phyloP scores from a whole-genome alignment of 2,113 vertebrate species.

The Entelurus aequoreus region DNA sequence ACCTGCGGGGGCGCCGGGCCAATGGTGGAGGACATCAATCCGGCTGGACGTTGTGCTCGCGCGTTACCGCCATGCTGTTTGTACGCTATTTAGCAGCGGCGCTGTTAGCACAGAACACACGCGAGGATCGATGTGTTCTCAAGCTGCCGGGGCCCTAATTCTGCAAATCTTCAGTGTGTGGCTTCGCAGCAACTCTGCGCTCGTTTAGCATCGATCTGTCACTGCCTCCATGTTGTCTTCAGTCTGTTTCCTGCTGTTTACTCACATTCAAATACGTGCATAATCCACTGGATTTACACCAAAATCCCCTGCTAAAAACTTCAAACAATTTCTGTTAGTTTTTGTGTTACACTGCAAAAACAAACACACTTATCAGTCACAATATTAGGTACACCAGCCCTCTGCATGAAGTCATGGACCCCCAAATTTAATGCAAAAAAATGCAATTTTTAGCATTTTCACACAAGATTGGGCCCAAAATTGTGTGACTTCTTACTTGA shows the following conservation, averaged over 20 bases:
- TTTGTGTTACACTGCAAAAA: too few relatives aligned
- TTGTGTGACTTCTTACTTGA: too few relatives aligned
- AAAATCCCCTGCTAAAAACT: too few relatives aligned
- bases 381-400: too few relatives aligned
- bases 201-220: conserved; percentile 26
- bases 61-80: conserved; percentile 73
- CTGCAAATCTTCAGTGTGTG: conserved; percentile 26
- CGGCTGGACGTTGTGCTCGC: conserved; percentile 50
- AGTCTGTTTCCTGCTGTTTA: background rate
- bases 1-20: conserved; percentile 23
- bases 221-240: background rate
- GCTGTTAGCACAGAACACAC: conserved; percentile 71
- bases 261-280: too few relatives aligned
- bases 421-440: too few relatives aligned
- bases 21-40: conserved; percentile 64
- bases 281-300: too few relatives aligned
- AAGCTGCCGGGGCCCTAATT: conserved; percentile 42
- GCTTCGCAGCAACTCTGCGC: conserved; percentile 22
- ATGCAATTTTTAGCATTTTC: too few relatives aligned
- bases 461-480: too few relatives aligned
- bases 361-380: too few relatives aligned
- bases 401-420: too few relatives aligned
- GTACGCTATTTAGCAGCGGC: conserved; percentile 67
- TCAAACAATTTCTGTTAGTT: too few relatives aligned
- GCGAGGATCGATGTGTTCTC: conserved; percentile 59